A percentile compares a stretch with the other conserved stretches of the same genome.
Evolutionary conservation across 2,888 invertebrate genomes (phyloP).

Genomic region (Drosophila neutralis): DNA sequence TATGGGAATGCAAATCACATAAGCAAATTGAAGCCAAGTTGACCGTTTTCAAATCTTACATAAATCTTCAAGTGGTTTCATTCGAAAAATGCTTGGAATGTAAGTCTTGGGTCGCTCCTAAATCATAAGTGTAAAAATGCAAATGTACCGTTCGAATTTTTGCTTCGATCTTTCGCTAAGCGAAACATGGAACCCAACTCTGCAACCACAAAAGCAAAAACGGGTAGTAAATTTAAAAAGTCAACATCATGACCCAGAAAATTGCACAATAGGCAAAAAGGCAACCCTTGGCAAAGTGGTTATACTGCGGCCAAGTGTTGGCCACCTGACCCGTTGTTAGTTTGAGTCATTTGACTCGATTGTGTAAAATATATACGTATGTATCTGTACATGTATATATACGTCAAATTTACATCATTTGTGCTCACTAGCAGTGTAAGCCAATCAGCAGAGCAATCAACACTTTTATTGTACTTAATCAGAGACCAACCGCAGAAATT

Average conservation of each 20-base stretch:
- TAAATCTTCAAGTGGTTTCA: constrained; percentile 55
- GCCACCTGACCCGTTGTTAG: constrained; percentile 36
- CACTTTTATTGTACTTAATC: constrained; percentile 74
- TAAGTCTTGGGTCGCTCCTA: constrained; percentile 18
- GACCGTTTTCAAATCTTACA: constrained; percentile 32
- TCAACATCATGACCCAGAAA: constrained; percentile 56
- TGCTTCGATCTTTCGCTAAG: constrained; percentile 47
- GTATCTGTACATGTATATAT: constrained; percentile 34
- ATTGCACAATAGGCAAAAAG: constrained; percentile 56
- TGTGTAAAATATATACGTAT: constrained; percentile 43
- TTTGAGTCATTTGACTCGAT: constrained; percentile 39
- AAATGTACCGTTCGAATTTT: constrained; percentile 51
- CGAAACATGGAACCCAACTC: constrained; percentile 42
- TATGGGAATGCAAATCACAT: background rate
- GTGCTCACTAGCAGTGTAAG: constrained; percentile 38
- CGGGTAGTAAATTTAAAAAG: constrained; percentile 53
- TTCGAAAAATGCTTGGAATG: constrained; percentile 29
- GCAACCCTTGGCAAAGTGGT: constrained; percentile 14
- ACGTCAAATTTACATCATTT: constrained; percentile 71
- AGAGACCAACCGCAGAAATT: constrained; percentile 59
- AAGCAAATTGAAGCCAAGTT: background rate
- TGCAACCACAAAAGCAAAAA: constrained; percentile 30
- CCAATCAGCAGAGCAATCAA: constrained; percentile 71
- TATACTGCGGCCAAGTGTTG: background rate
- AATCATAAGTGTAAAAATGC: constrained; percentile 56